Evolutionary conservation across 2,113 vertebrate genomes (phyloP).

Genomic region (Chaetops frenatus): DNA sequence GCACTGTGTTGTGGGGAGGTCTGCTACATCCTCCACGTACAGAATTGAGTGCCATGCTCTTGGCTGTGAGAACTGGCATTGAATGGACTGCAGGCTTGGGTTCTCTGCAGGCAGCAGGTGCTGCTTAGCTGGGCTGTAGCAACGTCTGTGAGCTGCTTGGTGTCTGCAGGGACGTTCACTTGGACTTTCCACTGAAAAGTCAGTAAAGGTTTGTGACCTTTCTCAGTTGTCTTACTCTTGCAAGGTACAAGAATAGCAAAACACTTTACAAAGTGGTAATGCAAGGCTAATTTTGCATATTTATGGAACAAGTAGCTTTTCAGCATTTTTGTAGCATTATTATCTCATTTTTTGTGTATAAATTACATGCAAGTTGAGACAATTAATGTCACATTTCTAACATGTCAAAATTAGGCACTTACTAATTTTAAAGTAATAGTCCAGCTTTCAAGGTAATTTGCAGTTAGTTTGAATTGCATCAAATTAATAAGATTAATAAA

Average conservation of each 20-base stretch:
- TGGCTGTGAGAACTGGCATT: not conserved
- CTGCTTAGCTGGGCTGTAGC: not conserved
- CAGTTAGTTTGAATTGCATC: not conserved
- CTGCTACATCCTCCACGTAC: not conserved
- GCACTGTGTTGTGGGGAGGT: not conserved
- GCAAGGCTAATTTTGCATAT: not conserved
- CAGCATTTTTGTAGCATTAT: not conserved
- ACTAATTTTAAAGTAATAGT: not conserved
- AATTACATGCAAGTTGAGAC: not conserved
- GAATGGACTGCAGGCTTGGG: no score
- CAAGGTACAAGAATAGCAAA: not conserved
- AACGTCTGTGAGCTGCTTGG: not conserved
- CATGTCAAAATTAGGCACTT: not conserved
- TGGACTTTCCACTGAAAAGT: not conserved
- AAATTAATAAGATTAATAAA: not conserved
- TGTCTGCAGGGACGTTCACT: not conserved
- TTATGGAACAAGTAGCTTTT: not conserved
- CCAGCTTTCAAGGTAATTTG: not conserved
- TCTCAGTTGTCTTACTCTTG: not conserved
- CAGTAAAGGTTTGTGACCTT: not conserved
- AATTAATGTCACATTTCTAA: not conserved
- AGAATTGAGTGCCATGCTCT: fast-evolving
- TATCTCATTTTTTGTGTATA: not conserved
- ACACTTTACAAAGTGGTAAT: not conserved
- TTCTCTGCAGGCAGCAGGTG: not conserved